Percentiles rank a stretch among this genome's conserved stretches.
These are phyloP conservation scores for Aphidius ervi DNA, from an alignment of 1,140 invertebrate species.

Conservation along the genomic window DNA sequence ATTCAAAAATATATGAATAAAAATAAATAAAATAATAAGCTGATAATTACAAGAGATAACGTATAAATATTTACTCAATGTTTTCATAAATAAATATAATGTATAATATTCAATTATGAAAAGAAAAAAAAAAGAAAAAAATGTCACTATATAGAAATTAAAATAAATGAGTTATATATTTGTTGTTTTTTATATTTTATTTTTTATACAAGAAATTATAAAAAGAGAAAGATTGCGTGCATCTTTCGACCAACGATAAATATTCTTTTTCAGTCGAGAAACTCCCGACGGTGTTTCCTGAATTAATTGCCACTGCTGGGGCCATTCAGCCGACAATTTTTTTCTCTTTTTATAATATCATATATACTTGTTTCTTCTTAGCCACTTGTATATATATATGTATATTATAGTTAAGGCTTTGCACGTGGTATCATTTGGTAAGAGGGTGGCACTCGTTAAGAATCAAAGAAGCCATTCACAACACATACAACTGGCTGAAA, in stretches of 20 bases:
- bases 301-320: constrained; percentile 21
- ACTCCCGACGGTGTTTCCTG: constrained; percentile 21
- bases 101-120: no score
- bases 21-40: no score
- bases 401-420: no score
- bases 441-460: constrained; percentile 21
- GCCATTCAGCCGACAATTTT: neutral
- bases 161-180: neutral
- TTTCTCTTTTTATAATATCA: no score
- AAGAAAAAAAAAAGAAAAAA: neutral
- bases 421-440: neutral
- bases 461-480: constrained; percentile 4
- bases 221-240: neutral
- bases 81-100: no score
- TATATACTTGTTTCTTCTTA: no score
- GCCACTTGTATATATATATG: constrained; percentile 1
- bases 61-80: no score
- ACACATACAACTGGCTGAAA: no score
- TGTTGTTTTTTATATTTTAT: neutral
- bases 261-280: constrained; percentile 20
- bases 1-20: no score
- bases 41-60: no score
- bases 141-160: constrained; percentile 1
- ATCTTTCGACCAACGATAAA: constrained; percentile 17
- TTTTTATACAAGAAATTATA: neutral